phyloP scores from a whole-genome alignment of 2,888 invertebrate species.

The Drosophila cognata region DNA sequence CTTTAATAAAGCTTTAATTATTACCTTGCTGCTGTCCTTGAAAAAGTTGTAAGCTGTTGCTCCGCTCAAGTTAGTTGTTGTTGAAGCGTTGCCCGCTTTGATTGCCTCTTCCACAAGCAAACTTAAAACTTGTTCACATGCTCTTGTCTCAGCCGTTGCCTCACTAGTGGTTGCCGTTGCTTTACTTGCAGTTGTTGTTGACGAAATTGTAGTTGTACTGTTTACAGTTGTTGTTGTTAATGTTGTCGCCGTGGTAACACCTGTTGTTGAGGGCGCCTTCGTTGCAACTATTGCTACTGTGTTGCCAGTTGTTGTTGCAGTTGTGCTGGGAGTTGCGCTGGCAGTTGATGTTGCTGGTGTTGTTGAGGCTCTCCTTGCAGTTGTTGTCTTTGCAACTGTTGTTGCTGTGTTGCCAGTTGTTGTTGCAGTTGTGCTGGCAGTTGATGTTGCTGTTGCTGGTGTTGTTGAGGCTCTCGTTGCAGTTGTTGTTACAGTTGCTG shows the following conservation, averaged over 20 bases:
- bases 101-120: neutral
- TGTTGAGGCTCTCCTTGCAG: neutral
- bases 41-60: conserved; percentile 26
- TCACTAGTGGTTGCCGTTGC: neutral
- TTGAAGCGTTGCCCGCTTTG: neutral
- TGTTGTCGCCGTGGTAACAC: neutral
- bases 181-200: neutral
- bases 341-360: neutral
- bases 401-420: neutral
- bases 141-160: neutral
- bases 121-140: neutral
- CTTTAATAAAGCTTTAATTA: neutral
- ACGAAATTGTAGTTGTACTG: neutral
- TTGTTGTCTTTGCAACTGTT: neutral
- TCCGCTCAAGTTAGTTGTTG: neutral
- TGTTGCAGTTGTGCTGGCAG: neutral
- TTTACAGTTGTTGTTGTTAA: neutral
- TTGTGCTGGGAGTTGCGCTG: neutral
- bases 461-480: too few species aligned
- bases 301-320: neutral
- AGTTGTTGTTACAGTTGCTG: too few species aligned
- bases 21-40: conserved; percentile 31
- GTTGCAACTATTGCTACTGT: neutral
- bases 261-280: neutral
- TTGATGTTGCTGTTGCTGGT: neutral